A percentile compares a stretch with the other conserved stretches of the same genome.
These are phyloP conservation scores for Bugulina stolonifera DNA, from an alignment of 2,888 invertebrate genomes.

Conservation along the genomic window DNA sequence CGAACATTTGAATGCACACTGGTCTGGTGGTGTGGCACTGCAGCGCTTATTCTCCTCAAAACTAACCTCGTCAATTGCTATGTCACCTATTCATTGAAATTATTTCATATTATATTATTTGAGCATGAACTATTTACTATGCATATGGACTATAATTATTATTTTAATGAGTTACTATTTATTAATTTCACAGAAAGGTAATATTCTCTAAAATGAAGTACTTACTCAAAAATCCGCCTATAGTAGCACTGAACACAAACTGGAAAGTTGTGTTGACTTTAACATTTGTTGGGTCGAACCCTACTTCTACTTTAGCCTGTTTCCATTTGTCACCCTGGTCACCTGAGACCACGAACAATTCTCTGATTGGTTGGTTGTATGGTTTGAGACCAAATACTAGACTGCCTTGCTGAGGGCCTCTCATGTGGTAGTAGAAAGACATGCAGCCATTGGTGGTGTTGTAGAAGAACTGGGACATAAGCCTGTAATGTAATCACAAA, in stretches of 20 bases:
- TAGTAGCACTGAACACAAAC: conserved; percentile 9
- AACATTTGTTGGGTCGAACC: conserved; percentile 27
- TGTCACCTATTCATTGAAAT: conserved; percentile 26
- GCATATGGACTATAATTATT: no score
- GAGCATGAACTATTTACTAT: no score
- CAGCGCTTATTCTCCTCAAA: conserved; percentile 14
- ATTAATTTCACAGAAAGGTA: no score
- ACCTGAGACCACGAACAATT: conserved; percentile 32
- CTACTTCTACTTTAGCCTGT: conserved; percentile 36
- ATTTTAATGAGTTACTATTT: no score
- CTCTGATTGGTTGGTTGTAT: neutral
- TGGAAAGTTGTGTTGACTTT: conserved; percentile 26
- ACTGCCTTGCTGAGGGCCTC: conserved; percentile 36
- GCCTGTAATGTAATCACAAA: neutral
- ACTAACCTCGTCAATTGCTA: conserved; percentile 27
- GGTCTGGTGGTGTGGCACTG: conserved; percentile 24
- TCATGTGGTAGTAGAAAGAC: conserved; percentile 45
- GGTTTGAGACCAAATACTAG: conserved; percentile 26
- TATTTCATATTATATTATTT: no score
- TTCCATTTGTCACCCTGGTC: conserved; percentile 43
- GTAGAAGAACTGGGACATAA: conserved; percentile 14
- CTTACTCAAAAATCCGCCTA: conserved; percentile 11
- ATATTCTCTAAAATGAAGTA: no score
- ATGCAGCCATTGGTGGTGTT: conserved; percentile 32
- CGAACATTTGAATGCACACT: conserved; percentile 29